Base-by-base conservation (phyloP, 2,888 invertebrate species). In the Trachelus stipa region DNA sequence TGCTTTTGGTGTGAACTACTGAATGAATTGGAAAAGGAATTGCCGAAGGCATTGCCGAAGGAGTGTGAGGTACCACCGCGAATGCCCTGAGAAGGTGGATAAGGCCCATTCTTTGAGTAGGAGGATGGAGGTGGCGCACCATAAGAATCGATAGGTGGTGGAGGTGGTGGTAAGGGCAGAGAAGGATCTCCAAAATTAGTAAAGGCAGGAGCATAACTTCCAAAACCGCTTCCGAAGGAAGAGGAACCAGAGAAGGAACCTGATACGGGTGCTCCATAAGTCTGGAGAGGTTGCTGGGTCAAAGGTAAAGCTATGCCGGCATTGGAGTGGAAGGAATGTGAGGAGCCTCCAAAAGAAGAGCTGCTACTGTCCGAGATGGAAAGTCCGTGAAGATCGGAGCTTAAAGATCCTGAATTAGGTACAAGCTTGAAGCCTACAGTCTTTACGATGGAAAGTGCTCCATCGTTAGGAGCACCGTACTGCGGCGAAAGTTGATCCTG, bases 401-500 rank as follows among this genome's bases (percentile, higher is more conserved):
- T 69, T 37, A 56, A 69, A 73, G 73, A 68, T 56, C 77, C 74
- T 35, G 77, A 37, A 80, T 33, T 75, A 9, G 82, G 82, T 31
- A 76, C 75, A 76, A 92, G 86, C 85, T 92, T 91, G 82, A 92
- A 92, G 33, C 91, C 92, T 76, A 92, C 89, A 82, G 92, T 92
- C 84, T 93, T 92, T 40, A 92, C 88, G n/a, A 92, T 91, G 68
- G 90, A 88, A 79, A 88, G 79, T 76, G 86, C 83, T 81, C 73
- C 77, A 12, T 77, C 33, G 12, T 74, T 76, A 0, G 84, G 83
- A 11, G 79, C 71, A 69, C 83, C 82, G 34, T 81, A 85, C 68
- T 82, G 82, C 12, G 73, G 82, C 56, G 34, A 79, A n/a, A 77
- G 79, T 37, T 79, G 56, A 37, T 68, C 30, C 73, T 75, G 37